phyloP scores from a whole-genome alignment of 1,140 invertebrate genomes.

The Archivesica marissinica region DNA sequence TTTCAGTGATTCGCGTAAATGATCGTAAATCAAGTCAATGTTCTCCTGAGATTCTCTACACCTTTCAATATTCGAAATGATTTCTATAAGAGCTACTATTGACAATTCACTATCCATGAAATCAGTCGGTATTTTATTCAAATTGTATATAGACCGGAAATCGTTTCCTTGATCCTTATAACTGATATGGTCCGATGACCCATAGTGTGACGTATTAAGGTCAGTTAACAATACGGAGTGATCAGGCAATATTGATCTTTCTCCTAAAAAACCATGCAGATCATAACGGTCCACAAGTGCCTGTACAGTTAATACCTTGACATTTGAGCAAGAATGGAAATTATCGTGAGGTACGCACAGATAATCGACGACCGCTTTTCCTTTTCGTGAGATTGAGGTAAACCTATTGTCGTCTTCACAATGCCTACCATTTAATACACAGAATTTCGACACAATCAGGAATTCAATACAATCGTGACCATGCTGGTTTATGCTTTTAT shows the following conservation, averaged over 20 bases:
- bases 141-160: no score
- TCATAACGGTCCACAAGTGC: slow-evolving; percentile 15
- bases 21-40: slow-evolving; percentile 27
- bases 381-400: slow-evolving; percentile 35
- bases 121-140: slow-evolving; percentile 6
- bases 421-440: slow-evolving; percentile 48
- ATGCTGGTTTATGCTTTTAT: slow-evolving; percentile 63
- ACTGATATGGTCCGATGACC: no score
- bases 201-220: no score
- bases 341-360: slow-evolving; percentile 47
- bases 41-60: background rate
- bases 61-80: background rate
- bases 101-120: slow-evolving; percentile 16
- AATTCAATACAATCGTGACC: slow-evolving; percentile 50
- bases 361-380: slow-evolving; percentile 57
- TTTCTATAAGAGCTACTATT: slow-evolving; percentile 6
- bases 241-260: slow-evolving; percentile 44
- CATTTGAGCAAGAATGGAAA: slow-evolving; percentile 6
- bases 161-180: no score
- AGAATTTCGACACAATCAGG: slow-evolving; percentile 52
- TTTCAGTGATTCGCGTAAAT: slow-evolving; percentile 35
- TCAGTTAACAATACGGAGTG: slow-evolving; percentile 12
- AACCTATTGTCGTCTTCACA: slow-evolving; percentile 1
- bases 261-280: slow-evolving; percentile 47
- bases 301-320: background rate